These are phyloP conservation scores for Oceanodroma tethys DNA, from an alignment of 2,113 vertebrate genomes.

Conservation along the genomic window DNA sequence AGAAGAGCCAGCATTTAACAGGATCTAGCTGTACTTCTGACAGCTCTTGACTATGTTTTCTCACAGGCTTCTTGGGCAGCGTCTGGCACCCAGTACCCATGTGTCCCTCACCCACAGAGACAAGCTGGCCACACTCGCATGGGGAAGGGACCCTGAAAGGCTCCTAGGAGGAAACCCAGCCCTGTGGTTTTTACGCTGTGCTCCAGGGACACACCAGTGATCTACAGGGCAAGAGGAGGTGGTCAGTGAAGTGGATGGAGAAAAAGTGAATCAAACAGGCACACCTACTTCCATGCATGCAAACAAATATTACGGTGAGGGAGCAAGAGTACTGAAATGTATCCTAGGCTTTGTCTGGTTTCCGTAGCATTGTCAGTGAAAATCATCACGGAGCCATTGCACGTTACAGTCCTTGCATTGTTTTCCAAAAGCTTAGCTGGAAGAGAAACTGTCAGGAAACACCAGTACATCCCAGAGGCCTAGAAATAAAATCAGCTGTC, in stretches of 20 bases:
- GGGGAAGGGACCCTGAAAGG: background rate
- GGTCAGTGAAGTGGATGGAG: background rate
- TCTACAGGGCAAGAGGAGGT: background rate
- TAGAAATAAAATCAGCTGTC: background rate
- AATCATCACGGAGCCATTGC: background rate
- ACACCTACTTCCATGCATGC: background rate
- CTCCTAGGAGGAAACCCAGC: background rate
- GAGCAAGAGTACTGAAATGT: background rate
- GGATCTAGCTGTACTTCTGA: background rate
- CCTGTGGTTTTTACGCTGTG: background rate
- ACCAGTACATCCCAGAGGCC: background rate
- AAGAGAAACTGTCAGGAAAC: background rate
- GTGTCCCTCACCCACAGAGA: background rate
- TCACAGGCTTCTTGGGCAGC: background rate
- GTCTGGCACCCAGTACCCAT: fast-evolving
- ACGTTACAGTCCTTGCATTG: background rate
- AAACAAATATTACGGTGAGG: background rate
- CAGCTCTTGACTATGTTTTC: background rate
- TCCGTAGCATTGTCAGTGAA: background rate
- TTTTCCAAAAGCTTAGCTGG: background rate
- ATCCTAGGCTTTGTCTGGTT: background rate
- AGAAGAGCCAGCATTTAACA: background rate
- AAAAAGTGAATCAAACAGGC: background rate
- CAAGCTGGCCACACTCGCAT: fast-evolving
- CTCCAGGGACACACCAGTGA: background rate